phyloP scores from a whole-genome alignment of 2,797 vertebrate species.

The Cryptoprocta ferox region DNA sequence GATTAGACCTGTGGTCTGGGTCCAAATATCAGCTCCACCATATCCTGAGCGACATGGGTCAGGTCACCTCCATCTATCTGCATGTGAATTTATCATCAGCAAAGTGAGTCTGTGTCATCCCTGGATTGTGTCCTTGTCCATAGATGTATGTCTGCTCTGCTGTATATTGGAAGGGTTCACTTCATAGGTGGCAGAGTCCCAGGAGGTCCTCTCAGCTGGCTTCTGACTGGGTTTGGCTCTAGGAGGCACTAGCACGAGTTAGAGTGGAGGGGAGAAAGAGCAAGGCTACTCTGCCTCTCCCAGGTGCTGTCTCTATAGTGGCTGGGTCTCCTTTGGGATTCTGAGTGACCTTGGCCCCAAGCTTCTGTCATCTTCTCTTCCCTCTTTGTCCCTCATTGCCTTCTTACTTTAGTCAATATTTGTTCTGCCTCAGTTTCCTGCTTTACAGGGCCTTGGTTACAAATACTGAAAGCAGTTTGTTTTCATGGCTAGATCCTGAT shows the following conservation, averaged over 20 bases:
- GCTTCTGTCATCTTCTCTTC: neutral
- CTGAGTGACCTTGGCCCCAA: neutral
- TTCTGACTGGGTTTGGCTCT: neutral
- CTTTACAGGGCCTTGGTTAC: neutral
- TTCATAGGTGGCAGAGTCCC: neutral
- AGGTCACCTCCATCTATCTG: neutral
- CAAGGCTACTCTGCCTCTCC: neutral
- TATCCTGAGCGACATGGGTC: neutral
- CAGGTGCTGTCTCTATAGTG: neutral
- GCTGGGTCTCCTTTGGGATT: neutral
- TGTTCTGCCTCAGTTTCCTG: neutral
- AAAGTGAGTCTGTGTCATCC: neutral
- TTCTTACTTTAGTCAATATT: neutral
- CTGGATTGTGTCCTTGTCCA: neutral
- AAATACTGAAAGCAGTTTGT: neutral
- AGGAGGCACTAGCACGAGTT: neutral
- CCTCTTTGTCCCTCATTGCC: neutral
- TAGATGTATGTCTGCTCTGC: neutral
- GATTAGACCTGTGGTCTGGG: neutral
- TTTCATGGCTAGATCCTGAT: neutral
- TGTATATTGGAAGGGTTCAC: neutral
- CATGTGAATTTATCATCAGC: neutral
- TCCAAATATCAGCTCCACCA: neutral
- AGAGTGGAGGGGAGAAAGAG: neutral
- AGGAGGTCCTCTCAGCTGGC: neutral